phyloP scores from a whole-genome alignment of 2,113 vertebrate genomes.

The Blennius ocellaris region DNA sequence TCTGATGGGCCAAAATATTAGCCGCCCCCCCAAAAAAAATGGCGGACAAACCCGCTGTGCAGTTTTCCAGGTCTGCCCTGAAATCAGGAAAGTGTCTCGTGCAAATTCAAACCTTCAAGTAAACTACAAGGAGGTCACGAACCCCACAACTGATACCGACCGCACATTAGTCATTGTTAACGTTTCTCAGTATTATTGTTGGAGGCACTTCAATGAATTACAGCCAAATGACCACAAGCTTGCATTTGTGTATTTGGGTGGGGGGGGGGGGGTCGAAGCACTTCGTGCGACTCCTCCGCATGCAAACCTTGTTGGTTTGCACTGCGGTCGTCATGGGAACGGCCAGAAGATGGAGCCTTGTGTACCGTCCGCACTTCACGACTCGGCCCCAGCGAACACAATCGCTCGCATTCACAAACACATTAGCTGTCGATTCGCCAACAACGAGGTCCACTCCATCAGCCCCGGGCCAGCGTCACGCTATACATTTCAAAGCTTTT shows the following conservation, averaged over 20 bases:
- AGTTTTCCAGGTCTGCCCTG: too few relatives aligned
- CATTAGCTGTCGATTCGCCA: slow-evolving; percentile 36
- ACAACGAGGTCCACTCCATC: slow-evolving; percentile 51
- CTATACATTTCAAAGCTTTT: slow-evolving; percentile 80
- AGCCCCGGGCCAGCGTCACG: slow-evolving; percentile 57
- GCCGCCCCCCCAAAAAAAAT: too few relatives aligned
- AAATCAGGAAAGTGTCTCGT: too few relatives aligned
- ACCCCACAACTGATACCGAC: too few relatives aligned
- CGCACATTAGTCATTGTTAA: too few relatives aligned
- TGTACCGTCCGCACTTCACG: slow-evolving; percentile 17
- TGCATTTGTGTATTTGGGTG: not conserved
- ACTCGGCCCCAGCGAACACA: slow-evolving; percentile 11
- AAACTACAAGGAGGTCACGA: too few relatives aligned
- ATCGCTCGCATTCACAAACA: slow-evolving; percentile 21
- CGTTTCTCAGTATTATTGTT: not conserved
- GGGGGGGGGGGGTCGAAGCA: not conserved
- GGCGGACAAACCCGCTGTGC: too few relatives aligned
- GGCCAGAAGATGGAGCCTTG: slow-evolving; percentile 13
- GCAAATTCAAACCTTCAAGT: too few relatives aligned
- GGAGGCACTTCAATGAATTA: not conserved
- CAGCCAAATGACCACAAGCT: not conserved
- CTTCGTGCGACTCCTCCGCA: slow-evolving; percentile 1
- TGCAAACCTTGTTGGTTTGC: slow-evolving; percentile 1
- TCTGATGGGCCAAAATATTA: too few relatives aligned
- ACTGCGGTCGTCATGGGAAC: slow-evolving; percentile 9